These are phyloP conservation scores for Cryptus armator DNA, from an alignment of 2,888 invertebrate genomes.

Conservation along the genomic window DNA sequence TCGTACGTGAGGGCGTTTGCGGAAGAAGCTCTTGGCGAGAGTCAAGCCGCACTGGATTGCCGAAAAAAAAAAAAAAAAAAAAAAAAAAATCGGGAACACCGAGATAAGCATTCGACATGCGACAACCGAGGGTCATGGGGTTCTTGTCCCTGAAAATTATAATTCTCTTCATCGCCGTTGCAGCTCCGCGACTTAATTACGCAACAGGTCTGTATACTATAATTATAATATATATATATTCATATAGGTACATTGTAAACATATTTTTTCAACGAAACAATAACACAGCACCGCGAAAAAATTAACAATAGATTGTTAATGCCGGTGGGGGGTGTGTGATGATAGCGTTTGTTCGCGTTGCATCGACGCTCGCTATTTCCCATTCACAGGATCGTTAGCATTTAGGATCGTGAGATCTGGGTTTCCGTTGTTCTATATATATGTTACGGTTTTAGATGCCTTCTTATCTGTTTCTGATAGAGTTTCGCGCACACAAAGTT, in stretches of 20 bases:
- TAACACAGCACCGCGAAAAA: slow-evolving; percentile 1
- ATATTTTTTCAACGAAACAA: slow-evolving; percentile 13
- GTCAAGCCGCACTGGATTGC: slow-evolving; percentile 20
- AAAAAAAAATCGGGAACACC: not conserved
- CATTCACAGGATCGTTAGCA: slow-evolving; percentile 75
- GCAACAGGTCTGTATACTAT: slow-evolving; percentile 58
- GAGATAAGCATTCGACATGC: not conserved
- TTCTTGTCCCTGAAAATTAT: slow-evolving; percentile 44
- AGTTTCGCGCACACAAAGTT: not conserved
- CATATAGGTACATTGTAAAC: not conserved
- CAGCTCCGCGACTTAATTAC: slow-evolving; percentile 50
- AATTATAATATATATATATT: not conserved
- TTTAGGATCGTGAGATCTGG: slow-evolving; percentile 82
- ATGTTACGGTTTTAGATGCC: slow-evolving; percentile 23
- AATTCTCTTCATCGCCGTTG: slow-evolving; percentile 40
- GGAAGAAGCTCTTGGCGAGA: slow-evolving; percentile 17
- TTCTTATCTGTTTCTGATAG: slow-evolving; percentile 1
- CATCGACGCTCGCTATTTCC: slow-evolving; percentile 56
- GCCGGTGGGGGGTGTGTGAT: not conserved
- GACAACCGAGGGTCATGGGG: slow-evolving; percentile 20
- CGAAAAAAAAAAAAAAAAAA: slow-evolving; percentile 3
- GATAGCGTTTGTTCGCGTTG: slow-evolving; percentile 1
- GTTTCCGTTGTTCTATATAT: slow-evolving; percentile 66
- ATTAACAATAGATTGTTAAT: slow-evolving; percentile 6
- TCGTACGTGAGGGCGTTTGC: slow-evolving; percentile 23